Evolutionary conservation across 2,113 vertebrate species (phyloP).

Genomic region (Ammodytes marinus): DNA sequence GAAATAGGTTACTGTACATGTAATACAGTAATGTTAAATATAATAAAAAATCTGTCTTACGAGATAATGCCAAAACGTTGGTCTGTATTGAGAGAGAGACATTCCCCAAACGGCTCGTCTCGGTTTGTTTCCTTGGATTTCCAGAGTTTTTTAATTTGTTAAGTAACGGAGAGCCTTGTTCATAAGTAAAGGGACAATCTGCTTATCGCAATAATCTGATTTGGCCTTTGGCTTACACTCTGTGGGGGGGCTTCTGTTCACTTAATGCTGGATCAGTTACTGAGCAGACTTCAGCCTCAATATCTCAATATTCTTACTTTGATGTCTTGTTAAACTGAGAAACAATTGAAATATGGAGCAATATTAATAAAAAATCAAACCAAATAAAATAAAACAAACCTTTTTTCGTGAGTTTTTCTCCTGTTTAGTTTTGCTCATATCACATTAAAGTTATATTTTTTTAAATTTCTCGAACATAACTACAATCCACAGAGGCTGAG

Average conservation of each 20-base stretch:
- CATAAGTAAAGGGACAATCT: constrained; percentile 49
- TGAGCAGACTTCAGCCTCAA: constrained; percentile 1
- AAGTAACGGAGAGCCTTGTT: constrained; percentile 32
- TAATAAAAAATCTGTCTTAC: no score
- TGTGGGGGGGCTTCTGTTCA: constrained; percentile 41
- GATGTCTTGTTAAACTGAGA: constrained; percentile 7
- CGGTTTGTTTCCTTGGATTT: not conserved
- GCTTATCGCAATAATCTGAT: constrained; percentile 63
- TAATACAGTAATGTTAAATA: no score
- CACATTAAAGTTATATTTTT: not conserved
- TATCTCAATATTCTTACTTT: not conserved
- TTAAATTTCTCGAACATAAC: not conserved
- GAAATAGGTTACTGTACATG: no score
- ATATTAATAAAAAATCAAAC: not conserved
- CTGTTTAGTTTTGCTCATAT: not conserved
- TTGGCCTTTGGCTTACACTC: not conserved
- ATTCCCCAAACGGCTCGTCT: not conserved
- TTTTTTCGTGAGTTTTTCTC: not conserved
- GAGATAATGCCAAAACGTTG: not conserved
- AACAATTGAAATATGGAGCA: not conserved
- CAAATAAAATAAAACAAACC: not conserved
- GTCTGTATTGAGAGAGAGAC: not conserved
- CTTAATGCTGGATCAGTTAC: constrained; percentile 29
- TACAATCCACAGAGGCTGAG: constrained; percentile 23
- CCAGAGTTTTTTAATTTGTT: constrained; percentile 36